These are phyloP conservation scores for Cardinalis cardinalis DNA, from an alignment of 2,113 vertebrate species.

Conservation along the genomic window DNA sequence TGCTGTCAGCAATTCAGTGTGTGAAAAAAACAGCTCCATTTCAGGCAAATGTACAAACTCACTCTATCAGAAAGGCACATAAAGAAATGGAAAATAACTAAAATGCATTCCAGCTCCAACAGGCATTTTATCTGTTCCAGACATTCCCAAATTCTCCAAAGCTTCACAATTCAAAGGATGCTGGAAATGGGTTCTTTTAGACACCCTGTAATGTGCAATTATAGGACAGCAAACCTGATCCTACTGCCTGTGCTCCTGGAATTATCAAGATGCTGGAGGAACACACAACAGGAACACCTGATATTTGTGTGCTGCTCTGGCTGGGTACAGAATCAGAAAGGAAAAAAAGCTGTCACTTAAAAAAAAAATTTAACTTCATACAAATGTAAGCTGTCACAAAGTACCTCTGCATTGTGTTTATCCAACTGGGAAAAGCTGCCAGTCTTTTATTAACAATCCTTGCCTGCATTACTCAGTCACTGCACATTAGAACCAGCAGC, in stretches of 20 bases:
- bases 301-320: constrained; percentile 14
- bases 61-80: background rate
- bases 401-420: constrained; percentile 61
- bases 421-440: constrained; percentile 61
- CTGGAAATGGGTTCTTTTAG: constrained; percentile 1
- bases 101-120: background rate
- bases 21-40: background rate
- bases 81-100: constrained; percentile 3
- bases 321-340: background rate
- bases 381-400: constrained; percentile 67
- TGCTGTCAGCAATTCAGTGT: background rate
- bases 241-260: background rate
- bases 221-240: background rate
- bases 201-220: background rate
- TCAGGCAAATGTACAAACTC: background rate
- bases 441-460: constrained; percentile 76
- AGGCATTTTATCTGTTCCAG: background rate
- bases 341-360: constrained; percentile 4
- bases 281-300: background rate
- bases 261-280: background rate
- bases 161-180: background rate
- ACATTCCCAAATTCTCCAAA: background rate
- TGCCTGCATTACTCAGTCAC: constrained; percentile 76
- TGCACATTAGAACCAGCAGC: constrained; percentile 80
- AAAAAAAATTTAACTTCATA: constrained; percentile 37